Evolutionary conservation across 2,113 vertebrate species (phyloP).

Genomic region (Acanthochromis polyacanthus): DNA sequence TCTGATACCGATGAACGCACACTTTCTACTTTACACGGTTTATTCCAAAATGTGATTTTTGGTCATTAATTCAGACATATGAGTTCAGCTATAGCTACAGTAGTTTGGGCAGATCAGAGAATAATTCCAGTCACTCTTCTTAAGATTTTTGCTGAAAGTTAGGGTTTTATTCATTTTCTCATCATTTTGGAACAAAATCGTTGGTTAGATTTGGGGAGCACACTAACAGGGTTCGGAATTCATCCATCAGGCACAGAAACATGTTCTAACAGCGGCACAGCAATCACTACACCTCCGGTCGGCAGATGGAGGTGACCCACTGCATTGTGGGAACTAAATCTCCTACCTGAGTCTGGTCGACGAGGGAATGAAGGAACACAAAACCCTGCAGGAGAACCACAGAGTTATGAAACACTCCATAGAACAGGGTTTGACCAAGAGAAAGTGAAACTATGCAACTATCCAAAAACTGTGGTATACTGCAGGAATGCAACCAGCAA

Average conservation of each 20-base stretch:
- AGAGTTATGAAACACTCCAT: conserved; percentile 29
- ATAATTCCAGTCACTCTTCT: too few species aligned
- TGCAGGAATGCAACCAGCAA: too few species aligned
- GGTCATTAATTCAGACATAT: background rate
- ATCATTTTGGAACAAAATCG: conserved; percentile 42
- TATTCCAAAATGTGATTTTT: conserved; percentile 44
- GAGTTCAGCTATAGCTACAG: background rate
- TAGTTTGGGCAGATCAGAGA: too few species aligned
- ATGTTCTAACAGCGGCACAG: conserved; percentile 38
- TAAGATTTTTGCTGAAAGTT: background rate
- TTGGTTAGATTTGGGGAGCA: background rate
- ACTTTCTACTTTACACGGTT: background rate
- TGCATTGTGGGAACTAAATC: conserved; percentile 29
- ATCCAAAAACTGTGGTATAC: too few species aligned
- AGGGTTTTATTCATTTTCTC: background rate
- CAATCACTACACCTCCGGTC: conserved; percentile 17
- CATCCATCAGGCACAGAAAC: conserved; percentile 46
- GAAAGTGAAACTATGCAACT: too few species aligned
- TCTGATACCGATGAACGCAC: conserved; percentile 24
- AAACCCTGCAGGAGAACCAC: conserved; percentile 66
- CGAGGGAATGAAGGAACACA: conserved; percentile 46
- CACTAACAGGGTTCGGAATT: background rate
- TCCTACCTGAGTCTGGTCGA: conserved; percentile 52
- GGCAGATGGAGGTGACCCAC: conserved; percentile 4
- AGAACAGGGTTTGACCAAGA: background rate